Conservation (phyloP, 2,113 vertebrate species). For the Ammospiza nelsoni region DNA sequence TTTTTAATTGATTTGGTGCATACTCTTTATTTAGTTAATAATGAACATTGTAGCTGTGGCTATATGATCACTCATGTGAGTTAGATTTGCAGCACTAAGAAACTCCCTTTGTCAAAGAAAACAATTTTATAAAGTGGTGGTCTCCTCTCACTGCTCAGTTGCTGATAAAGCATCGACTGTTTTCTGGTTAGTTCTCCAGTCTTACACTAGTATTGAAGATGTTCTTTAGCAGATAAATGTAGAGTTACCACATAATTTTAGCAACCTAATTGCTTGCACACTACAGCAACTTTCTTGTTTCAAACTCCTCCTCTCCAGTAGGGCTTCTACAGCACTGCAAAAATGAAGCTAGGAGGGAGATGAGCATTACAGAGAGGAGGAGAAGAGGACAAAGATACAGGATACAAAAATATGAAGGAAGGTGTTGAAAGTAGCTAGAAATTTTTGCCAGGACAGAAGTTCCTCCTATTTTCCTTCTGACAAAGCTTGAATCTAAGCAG, state of each 20-base stretch:
- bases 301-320: background rate
- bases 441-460: background rate
- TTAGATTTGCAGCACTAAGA: constrained; percentile 67
- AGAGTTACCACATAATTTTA: constrained; percentile 37
- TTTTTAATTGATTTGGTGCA: constrained; percentile 80
- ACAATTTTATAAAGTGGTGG: constrained; percentile 71
- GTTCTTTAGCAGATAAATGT: constrained; percentile 45
- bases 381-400: background rate
- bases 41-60: constrained; percentile 65
- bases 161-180: constrained; percentile 68
- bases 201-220: constrained; percentile 16
- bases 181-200: constrained; percentile 72
- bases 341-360: background rate
- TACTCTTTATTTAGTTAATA: constrained; percentile 76
- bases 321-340: background rate
- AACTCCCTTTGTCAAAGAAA: constrained; percentile 68
- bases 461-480: background rate
- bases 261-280: constrained; percentile 5
- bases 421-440: background rate
- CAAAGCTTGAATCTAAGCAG: background rate
- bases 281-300: background rate
- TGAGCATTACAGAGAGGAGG: background rate
- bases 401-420: background rate
- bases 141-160: constrained; percentile 58
- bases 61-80: constrained; percentile 67